Evolutionary conservation across 53 echinoderm and acorn worm species (phyloP), one percentile per base, ranked within the genome.

Genomic region (Stichopus horrens): DNA sequence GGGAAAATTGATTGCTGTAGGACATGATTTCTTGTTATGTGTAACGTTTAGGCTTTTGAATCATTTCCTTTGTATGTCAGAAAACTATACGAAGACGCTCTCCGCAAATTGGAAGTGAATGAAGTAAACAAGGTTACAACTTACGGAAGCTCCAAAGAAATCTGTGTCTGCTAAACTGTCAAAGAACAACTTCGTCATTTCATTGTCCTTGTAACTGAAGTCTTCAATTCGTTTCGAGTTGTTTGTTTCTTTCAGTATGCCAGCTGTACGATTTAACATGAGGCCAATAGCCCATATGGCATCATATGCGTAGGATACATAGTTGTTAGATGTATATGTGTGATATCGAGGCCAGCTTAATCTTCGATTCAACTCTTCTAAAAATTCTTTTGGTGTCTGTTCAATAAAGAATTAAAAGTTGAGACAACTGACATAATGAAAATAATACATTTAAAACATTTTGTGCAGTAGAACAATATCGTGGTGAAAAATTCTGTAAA

Each of bases 321-420:
- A 82, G 22, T 82, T 82, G 83, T 82, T 82, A n/a, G 18, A 54
- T 7, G 58, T 82, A 18, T 55, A 18, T 16, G 21, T 58, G 13
- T 21, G 18, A 57, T 82, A 82, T 57, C 22, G 52, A 6, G 83
- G 83, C 83, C 83, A 82, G 3, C 11, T 7, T 9, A 82, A 56
- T 58, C 83, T 82, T 7, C 57, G 11, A 7, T 58, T 13, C 58
- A 82, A 13, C 21, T 56, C 57, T 7, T 16, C 55, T n/a, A 57
- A 18, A 58, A 82, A 82, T 19, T 82, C 83, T 21, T n/a, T 21
- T 57, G 83, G 83, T n/a, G 83, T 82, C 83, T 82, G 57, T 13
- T 63, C 10, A 63, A 7, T 37, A 37, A 0, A 37, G 37, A 37
- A 37, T 37, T 37, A 2, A 37, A 37, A 37, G 37, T 37, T 37